These are phyloP conservation scores for Glareola pratincola DNA, from an alignment of 2,113 vertebrate species.

Conservation along the genomic window DNA sequence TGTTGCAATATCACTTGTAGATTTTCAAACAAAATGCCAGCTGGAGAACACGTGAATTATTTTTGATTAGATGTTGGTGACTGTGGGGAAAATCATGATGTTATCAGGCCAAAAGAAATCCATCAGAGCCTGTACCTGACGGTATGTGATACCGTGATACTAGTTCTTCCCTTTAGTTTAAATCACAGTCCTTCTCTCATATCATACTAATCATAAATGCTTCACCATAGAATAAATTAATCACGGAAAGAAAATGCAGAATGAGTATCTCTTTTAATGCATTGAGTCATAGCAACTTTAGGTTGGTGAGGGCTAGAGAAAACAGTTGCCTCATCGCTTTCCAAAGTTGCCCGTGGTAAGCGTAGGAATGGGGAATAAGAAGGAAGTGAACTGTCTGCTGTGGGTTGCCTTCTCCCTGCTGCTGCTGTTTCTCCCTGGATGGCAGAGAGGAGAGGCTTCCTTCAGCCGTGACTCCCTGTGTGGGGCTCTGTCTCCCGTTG, in stretches of 20 bases:
- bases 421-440: not conserved
- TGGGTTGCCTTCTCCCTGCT: not conserved
- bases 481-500: accelerated
- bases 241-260: not conserved
- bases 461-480: not conserved
- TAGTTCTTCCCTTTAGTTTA: not conserved
- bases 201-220: not conserved
- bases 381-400: not conserved
- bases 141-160: not conserved
- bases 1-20: not conserved
- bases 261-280: not conserved
- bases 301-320: not conserved
- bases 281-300: not conserved
- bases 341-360: not conserved
- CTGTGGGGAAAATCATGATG: not conserved
- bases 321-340: not conserved
- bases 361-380: not conserved
- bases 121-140: not conserved
- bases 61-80: not conserved
- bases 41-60: not conserved
- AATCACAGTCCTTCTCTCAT: not conserved
- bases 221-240: not conserved
- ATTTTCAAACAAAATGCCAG: not conserved
- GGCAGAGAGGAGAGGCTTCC: not conserved
- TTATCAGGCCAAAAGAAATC: not conserved